Base-by-base conservation (phyloP, 1,140 invertebrate genomes). In the Ephestia elutella region DNA sequence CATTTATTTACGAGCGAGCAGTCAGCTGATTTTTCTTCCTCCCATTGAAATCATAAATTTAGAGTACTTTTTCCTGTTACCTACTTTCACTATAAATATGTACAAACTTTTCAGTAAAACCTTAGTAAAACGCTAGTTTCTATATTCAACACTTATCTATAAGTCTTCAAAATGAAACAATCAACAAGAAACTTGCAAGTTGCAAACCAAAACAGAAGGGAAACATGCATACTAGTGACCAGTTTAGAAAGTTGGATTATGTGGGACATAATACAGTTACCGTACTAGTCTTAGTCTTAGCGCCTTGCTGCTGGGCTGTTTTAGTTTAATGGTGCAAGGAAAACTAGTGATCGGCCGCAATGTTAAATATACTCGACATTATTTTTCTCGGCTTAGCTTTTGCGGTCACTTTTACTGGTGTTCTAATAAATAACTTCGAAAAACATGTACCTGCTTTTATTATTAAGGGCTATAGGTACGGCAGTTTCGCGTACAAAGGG, bases 391-490 rank as follows among this genome's bases (percentile, higher is more conserved):
- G 90, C 35, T 72, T 89, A 55, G 83, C 89, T 2, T 60, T 91
- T 17, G 72, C 72, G 0, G 87, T 91, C 17, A 86, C 90, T 15
- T 70, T 92, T 38, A 68, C 91, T 19, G 91, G 92, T 57, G 73
- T 90, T 61, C 62, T 94, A 20, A 90, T 94, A 19, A 92, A 91
- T 74, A 80, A 89, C 25, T 82, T 91, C 61, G 92, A 94, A 75
- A 73, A 90, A 25, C 86, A 92, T 78, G 68, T 95, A 21, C 93
- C 94, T 1, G 73, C 79, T 11, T 89, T 91, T 62, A 80, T 95
- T 2, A 89, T 83, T 7, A 91, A 92, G 73, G 85, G 87, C 0
- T 93, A 91, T 75, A 89, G 91, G 17, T 94, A 94, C 74, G 94
- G 94, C 11, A 94, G 94, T 81, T 93, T 92, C 75, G 85, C 90